Evolutionary conservation across 1,140 invertebrate species (phyloP).

Genomic region (Neomicropteryx cornuta): DNA sequence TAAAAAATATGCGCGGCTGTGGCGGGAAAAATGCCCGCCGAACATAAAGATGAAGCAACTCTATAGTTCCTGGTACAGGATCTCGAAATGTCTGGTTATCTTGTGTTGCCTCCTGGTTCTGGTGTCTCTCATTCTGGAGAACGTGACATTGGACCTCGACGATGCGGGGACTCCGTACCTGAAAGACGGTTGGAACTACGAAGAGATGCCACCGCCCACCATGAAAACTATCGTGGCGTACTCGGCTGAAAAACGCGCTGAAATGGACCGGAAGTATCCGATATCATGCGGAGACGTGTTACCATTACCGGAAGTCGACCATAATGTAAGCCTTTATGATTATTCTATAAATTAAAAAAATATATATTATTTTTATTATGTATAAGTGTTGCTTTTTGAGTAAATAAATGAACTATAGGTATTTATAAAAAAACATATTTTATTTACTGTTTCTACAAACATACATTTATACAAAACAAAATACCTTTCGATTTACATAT

Average conservation of each 20-base stretch:
- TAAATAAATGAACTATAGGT: neutral
- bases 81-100: too few species aligned
- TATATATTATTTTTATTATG: neutral
- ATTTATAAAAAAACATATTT: neutral
- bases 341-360: neutral
- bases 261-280: slow-evolving; percentile 27
- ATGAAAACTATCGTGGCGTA: slow-evolving; percentile 34
- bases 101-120: too few species aligned
- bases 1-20: too few species aligned
- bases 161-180: neutral
- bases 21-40: too few species aligned
- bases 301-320: slow-evolving; percentile 22
- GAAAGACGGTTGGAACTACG: neutral
- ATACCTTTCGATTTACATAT: neutral
- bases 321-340: slow-evolving; percentile 22
- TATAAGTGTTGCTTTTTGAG: neutral
- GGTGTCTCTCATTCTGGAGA: too few species aligned
- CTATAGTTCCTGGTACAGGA: too few species aligned
- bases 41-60: too few species aligned
- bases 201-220: slow-evolving; percentile 17
- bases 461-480: neutral
- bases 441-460: neutral
- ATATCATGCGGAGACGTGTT: slow-evolving; percentile 26
- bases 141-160: too few species aligned
- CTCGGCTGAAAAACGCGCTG: slow-evolving; percentile 28